Base-by-base conservation (phyloP, 2,888 invertebrate genomes). In the Arrhopalites spinosus region DNA sequence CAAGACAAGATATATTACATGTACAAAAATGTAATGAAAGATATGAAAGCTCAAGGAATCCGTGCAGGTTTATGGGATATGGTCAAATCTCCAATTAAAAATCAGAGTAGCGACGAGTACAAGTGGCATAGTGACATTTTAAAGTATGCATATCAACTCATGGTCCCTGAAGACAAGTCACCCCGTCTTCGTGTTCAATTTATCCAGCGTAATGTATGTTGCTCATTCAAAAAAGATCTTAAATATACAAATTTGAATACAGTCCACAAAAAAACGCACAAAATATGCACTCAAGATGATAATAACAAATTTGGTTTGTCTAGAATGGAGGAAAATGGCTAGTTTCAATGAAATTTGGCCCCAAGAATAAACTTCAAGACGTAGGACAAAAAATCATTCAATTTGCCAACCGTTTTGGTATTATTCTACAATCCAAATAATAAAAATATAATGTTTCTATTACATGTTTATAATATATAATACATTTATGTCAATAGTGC, bases 1-100 rank as follows among this genome's bases (percentile, higher is more conserved):
- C 53, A 68, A 53, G 66, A 66, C n/a, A 59, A 67, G 2, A 67
- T 74, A 13, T 67, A 45, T 61, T 74, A 74, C 29, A 67, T 74
- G 68, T 45, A 53, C 8, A 59, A 59, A 59, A 30, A 53, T 1
- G 67, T 67, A 8, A 45, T 74, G 56, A 59, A 56, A 36, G 74
- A 67, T 15, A n/a, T 45, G n/a, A 29, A 30, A 43, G 67, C 74
- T 20, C 53, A 47, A 53, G 59, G 23, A 17, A 53, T 74, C 30
- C 27, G 25, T 30, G 68, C 68, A 17, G 36, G 61, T 23, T 25
- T 74, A 17, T 27, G 23, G 7, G 43, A 72, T 17, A n/a, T n/a
- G n/a, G 63, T 72, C 0, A n/a, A 63, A 27, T 45, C 47, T 45
- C 50, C 29, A 43, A 20, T 5, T 15, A 67, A 43, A n/a, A n/a